Evolutionary conservation across 2,113 vertebrate genomes (phyloP).

Genomic region (Bufo gargarizans): DNA sequence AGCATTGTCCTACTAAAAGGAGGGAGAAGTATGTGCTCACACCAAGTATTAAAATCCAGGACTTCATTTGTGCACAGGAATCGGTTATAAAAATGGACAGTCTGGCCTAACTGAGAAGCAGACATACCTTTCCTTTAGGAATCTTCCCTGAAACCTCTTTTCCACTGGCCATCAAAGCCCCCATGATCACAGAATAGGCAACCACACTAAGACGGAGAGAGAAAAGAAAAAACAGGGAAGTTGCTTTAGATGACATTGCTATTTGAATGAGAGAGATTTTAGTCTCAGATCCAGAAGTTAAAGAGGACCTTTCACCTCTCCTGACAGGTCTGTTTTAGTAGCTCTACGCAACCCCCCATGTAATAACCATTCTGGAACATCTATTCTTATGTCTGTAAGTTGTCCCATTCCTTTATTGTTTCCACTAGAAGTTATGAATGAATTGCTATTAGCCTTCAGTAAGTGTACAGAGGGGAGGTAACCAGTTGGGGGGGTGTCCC

Average conservation of each 20-base stretch:
- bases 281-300: background rate
- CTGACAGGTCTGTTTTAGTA: too few relatives aligned
- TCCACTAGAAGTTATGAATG: too few relatives aligned
- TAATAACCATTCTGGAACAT: too few relatives aligned
- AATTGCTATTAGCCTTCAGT: too few relatives aligned
- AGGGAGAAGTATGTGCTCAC: background rate
- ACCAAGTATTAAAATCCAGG: background rate
- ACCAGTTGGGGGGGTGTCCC: too few relatives aligned
- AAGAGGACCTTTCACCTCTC: background rate
- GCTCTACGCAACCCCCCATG: too few relatives aligned
- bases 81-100: background rate
- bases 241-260: background rate
- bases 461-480: too few relatives aligned
- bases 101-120: background rate
- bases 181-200: constrained; percentile 95
- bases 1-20: background rate
- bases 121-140: constrained; percentile 91
- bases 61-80: too few relatives aligned
- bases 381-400: too few relatives aligned
- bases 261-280: background rate
- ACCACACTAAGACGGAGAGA: constrained; percentile 78
- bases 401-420: too few relatives aligned
- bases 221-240: background rate
- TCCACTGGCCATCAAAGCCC: constrained; percentile 94
- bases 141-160: constrained; percentile 93